These are phyloP conservation scores for Atlantisia rogersi DNA, from an alignment of 2,113 vertebrate genomes.

Conservation along the genomic window DNA sequence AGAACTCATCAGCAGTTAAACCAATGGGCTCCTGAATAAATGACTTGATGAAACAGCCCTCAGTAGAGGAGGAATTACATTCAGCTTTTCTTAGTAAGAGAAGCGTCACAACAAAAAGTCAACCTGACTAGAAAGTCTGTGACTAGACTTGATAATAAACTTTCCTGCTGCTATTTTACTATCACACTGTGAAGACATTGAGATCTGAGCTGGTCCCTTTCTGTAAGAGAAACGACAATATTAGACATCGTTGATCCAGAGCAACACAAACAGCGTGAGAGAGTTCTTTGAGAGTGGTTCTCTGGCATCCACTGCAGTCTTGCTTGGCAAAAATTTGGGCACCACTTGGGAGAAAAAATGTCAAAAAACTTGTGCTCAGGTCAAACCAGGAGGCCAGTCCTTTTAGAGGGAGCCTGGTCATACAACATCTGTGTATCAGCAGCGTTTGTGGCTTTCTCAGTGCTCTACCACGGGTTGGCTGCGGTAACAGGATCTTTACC, in stretches of 20 bases:
- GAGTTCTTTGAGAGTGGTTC: background rate
- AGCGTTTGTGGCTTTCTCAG: background rate
- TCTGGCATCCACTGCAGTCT: background rate
- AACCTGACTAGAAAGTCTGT: background rate
- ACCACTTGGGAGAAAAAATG: background rate
- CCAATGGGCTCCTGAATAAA: background rate
- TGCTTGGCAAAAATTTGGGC: background rate
- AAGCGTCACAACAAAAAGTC: background rate
- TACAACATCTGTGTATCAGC: background rate
- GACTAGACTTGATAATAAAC: background rate
- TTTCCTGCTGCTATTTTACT: background rate
- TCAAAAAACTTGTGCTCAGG: background rate
- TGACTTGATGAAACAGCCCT: background rate
- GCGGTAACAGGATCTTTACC: background rate
- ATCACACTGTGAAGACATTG: background rate
- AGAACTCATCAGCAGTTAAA: background rate
- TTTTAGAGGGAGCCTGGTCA: background rate
- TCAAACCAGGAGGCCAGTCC: background rate
- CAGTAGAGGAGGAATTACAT: background rate
- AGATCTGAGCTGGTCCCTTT: background rate
- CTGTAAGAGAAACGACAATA: background rate
- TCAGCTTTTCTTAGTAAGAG: background rate
- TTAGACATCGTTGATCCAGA: background rate
- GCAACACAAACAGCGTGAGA: background rate
- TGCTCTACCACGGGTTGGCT: background rate